These are phyloP conservation scores for Schlechtendalia chinensis DNA, from an alignment of 1,140 invertebrate genomes.

Conservation along the genomic window DNA sequence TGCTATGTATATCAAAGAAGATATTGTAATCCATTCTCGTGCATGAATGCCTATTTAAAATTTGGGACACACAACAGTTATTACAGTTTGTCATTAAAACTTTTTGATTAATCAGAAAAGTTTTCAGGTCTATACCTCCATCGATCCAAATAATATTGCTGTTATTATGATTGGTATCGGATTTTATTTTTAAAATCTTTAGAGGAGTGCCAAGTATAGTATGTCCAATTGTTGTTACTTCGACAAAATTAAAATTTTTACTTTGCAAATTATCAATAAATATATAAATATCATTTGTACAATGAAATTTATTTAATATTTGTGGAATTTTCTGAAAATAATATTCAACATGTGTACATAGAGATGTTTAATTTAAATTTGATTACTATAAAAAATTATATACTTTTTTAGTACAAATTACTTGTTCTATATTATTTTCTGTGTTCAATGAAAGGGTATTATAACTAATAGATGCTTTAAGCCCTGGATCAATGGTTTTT, in stretches of 20 bases:
- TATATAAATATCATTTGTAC: constrained; percentile 18
- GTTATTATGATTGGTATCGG: not conserved
- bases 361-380: too few relatives aligned
- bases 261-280: constrained; percentile 16
- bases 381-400: too few relatives aligned
- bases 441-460: not conserved
- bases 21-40: constrained; percentile 78
- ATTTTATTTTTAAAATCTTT: constrained; percentile 18
- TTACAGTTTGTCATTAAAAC: not conserved
- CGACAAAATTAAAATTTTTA: constrained; percentile 1
- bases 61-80: not conserved
- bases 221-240: constrained; percentile 18
- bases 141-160: constrained; percentile 34
- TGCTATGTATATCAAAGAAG: constrained; percentile 64
- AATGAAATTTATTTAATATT: not conserved
- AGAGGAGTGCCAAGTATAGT: constrained; percentile 17
- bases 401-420: not conserved
- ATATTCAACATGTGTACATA: not conserved
- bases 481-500: not conserved
- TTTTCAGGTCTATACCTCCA: constrained; percentile 9
- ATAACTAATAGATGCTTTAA: not conserved
- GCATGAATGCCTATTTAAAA: constrained; percentile 63
- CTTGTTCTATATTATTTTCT: not conserved
- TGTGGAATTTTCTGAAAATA: not conserved
- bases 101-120: not conserved